Base-by-base conservation (phyloP, 37 sponge, comb jelly and placozoan species). In the Ianthella basta region DNA sequence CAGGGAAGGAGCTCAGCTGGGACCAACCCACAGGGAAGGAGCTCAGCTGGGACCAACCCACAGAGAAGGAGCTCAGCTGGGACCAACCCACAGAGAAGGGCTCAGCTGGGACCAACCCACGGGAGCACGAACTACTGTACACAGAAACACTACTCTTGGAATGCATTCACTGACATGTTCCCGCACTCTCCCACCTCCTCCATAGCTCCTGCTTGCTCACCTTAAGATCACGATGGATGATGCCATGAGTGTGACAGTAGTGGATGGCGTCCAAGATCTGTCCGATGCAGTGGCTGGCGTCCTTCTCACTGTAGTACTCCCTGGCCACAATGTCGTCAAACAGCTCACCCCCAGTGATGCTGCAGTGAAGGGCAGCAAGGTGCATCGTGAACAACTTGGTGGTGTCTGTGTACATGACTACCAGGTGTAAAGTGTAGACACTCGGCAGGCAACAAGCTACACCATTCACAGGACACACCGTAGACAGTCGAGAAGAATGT, bases 261-360 rank as follows among this genome's bases (percentile, higher is more conserved):
- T 68, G 69, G 16, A 95, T 82, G 64, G 89, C 84, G 44, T 87
- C 90, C 70, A 97, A 78, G 40, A 97, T 88, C 92, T 95, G 96
- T 84, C 91, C 90, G 40, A 93, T 91, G 55, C 97, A 96, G 73
- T 85, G 83, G 38, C 93, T 91, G 34, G 98, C 98, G 86, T 97
- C 98, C 27, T 87, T 91, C 90, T 97, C 98, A 39, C 88, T 87
- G 88, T 95, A 97, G 87, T 91, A 97, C 87, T 97, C 95, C 33
- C 98, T 54, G 23, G 93, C 94, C 0, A 95, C 96, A 34, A 97
- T 95, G 65, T 97, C 98, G 60, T 97, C 98, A 88, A 97, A 97
- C 36, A 97, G 75, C 56, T 97, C 98, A 15, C 98, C 98, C n/a
- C 98, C 98, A 63, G 95, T 95, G 44, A 97, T 80, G 54, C 90